Conservation (phyloP, 2,113 vertebrate species). For the Silurus asotus region DNA sequence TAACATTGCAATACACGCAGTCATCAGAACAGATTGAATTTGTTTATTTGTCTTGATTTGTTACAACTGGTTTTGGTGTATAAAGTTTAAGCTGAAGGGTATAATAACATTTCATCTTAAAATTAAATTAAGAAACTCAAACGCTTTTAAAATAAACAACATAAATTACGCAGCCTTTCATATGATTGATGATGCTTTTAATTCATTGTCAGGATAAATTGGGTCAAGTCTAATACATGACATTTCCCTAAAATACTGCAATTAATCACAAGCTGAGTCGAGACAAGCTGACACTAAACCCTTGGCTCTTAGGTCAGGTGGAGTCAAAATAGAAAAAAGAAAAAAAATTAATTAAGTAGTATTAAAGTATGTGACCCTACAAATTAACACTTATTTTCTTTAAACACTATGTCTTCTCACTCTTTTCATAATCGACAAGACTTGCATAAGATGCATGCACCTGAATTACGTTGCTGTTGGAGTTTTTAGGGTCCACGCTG, state of each 20-base stretch:
- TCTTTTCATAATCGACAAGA: background rate
- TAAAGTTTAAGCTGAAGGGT: too few species aligned
- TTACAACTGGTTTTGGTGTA: background rate
- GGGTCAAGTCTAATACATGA: background rate
- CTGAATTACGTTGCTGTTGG: constrained; percentile 96
- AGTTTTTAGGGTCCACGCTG: constrained; percentile 91
- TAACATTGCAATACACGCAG: background rate
- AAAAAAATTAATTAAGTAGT: too few species aligned
- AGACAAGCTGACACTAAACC: background rate
- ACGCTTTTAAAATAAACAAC: too few species aligned
- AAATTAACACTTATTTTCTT: background rate
- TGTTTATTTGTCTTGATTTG: background rate
- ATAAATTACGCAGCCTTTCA: background rate
- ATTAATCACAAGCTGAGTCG: background rate
- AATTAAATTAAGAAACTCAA: too few species aligned
- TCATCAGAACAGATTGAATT: background rate
- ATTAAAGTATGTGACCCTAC: background rate
- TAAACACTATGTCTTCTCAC: background rate
- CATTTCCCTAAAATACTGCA: background rate
- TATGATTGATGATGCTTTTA: background rate
- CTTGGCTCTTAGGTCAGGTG: background rate
- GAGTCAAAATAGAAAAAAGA: background rate
- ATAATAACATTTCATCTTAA: background rate
- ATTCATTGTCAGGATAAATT: background rate
- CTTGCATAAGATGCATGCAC: constrained; percentile 60